These are phyloP conservation scores for Watsonalla binaria DNA, from an alignment of 2,888 invertebrate species.

Conservation along the genomic window DNA sequence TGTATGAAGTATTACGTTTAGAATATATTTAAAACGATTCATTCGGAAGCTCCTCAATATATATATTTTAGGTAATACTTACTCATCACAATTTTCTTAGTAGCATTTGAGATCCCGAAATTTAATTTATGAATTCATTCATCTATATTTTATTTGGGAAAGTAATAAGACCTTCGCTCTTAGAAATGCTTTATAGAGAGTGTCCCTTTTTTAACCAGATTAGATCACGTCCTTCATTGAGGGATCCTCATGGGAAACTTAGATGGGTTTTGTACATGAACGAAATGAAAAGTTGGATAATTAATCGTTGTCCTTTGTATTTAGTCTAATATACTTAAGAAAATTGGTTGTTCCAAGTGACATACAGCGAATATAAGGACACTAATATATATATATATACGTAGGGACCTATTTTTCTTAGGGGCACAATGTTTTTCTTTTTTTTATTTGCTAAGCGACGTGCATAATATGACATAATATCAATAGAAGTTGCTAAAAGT, in stretches of 20 bases:
- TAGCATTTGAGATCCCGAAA: not conserved
- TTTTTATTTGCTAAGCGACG: no score
- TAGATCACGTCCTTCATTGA: constrained; percentile 36
- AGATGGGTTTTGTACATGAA: constrained; percentile 2
- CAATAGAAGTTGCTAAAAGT: no score
- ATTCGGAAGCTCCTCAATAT: no score
- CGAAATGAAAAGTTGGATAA: not conserved
- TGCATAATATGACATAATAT: no score
- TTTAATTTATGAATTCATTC: not conserved
- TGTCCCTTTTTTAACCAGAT: constrained; percentile 29
- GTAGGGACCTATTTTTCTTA: no score
- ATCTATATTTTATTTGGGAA: not conserved
- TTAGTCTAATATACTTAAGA: not conserved
- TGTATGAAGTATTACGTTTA: no score
- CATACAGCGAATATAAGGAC: no score
- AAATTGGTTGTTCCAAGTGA: not conserved
- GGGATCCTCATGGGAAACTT: constrained; percentile 4
- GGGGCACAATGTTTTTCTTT: no score
- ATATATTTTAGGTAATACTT: no score
- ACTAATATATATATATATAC: no score
- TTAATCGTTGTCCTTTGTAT: not conserved
- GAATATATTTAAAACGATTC: no score
- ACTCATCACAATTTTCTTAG: not conserved
- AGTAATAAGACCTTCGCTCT: not conserved
- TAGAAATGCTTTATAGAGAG: not conserved